Conservation (phyloP, 2,888 invertebrate genomes). For the Galeruca laticollis region DNA sequence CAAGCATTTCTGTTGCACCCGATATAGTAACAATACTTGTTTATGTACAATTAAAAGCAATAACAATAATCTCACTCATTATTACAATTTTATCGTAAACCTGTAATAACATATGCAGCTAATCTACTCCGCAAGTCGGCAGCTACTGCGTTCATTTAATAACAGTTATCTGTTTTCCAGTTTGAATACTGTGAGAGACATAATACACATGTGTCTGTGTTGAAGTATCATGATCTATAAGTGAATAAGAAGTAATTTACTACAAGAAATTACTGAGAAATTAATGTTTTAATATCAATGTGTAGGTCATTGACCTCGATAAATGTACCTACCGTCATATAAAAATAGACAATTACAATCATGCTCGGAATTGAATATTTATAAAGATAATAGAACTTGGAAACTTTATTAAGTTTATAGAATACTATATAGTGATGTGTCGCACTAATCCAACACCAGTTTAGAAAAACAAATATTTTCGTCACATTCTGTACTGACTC, state of each 20-base stretch:
- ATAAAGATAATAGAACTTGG: background rate
- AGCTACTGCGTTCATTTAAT: background rate
- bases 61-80: no score
- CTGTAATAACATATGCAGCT: background rate
- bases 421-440: background rate
- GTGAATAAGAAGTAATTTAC: conserved; percentile 18
- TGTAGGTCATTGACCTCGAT: conserved; percentile 12
- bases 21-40: no score
- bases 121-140: background rate
- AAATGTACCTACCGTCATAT: conserved; percentile 1
- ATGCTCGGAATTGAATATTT: background rate
- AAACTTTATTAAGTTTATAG: background rate
- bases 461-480: no score
- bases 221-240: conserved; percentile 13
- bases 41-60: no score
- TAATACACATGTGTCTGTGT: conserved; percentile 12
- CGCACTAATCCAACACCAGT: background rate
- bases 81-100: no score
- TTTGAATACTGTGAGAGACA: conserved; percentile 11
- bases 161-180: background rate
- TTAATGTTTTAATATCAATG: conserved; percentile 8
- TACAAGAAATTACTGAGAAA: conserved; percentile 19
- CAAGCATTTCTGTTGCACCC: no score
- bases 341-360: conserved; percentile 9
- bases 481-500: no score